Percentiles rank a stretch among this genome's conserved stretches.
These are phyloP conservation scores for Austrofundulus limnaeus DNA, from an alignment of 2,113 vertebrate species.

Conservation along the genomic window DNA sequence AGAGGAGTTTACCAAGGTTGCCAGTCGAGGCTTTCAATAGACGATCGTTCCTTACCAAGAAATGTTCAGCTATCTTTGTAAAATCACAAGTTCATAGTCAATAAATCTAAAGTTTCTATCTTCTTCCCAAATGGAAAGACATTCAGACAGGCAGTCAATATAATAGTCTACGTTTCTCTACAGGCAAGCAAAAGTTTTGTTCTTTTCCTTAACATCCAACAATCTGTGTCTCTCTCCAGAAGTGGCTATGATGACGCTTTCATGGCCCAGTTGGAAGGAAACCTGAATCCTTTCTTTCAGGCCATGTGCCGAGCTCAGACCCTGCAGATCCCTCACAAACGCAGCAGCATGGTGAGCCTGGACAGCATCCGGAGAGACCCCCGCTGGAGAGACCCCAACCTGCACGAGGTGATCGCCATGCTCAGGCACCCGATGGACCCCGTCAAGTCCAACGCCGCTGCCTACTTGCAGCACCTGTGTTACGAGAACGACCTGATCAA, in stretches of 20 bases:
- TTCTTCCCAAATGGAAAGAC: too few relatives aligned
- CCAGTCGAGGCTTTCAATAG: too few relatives aligned
- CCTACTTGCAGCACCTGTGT: conserved; percentile 97
- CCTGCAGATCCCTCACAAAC: conserved; percentile 87
- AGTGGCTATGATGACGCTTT: conserved; percentile 86
- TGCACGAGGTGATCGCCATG: conserved; percentile 94
- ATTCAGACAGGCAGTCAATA: too few relatives aligned
- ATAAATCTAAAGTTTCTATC: too few relatives aligned
- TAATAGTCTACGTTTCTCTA: not conserved
- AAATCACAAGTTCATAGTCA: too few relatives aligned
- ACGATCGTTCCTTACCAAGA: too few relatives aligned
- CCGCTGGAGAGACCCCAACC: conserved; percentile 93
- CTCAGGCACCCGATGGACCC: conserved; percentile 94
- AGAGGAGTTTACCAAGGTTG: too few relatives aligned
- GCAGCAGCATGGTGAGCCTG: conserved; percentile 91
- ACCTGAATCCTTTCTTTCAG: conserved; percentile 85
- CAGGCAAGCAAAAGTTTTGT: not conserved
- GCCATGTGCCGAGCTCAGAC: conserved; percentile 86
- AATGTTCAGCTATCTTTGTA: too few relatives aligned
- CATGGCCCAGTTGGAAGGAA: conserved; percentile 85
- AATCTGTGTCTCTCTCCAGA: conserved; percentile 59
- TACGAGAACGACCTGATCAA: conserved; percentile 95
- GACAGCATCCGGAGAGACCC: conserved; percentile 94
- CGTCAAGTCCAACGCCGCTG: conserved; percentile 93
- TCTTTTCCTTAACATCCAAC: too few relatives aligned